A percentile compares a stretch with the other conserved stretches of the same genome.
Evolutionary conservation across 2,113 vertebrate species (phyloP).

Genomic region (Entomyzon cyanotis): DNA sequence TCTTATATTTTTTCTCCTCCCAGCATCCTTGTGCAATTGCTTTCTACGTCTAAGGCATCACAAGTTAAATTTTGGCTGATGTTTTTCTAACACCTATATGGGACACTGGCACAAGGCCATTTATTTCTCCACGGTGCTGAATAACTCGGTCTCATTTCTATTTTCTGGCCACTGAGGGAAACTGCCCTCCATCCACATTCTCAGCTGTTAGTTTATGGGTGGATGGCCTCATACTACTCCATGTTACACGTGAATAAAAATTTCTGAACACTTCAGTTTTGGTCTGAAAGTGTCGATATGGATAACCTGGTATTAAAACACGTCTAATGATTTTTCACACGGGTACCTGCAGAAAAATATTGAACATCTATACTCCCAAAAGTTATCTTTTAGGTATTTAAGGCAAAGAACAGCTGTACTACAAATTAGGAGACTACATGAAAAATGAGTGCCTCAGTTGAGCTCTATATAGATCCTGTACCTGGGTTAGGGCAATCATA

Average conservation of each 20-base stretch:
- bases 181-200: not conserved
- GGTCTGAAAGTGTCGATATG: not conserved
- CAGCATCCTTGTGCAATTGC: not conserved
- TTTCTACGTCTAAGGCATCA: not conserved
- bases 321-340: not conserved
- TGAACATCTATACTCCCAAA: not conserved
- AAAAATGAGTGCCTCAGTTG: fast-evolving
- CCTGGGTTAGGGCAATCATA: not conserved
- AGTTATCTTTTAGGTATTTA: not conserved
- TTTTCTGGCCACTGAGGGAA: not conserved
- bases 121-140: not conserved
- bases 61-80: not conserved
- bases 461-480: not conserved
- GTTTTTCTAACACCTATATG: not conserved
- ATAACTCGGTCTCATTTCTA: not conserved
- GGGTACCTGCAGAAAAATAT: not conserved
- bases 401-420: not conserved
- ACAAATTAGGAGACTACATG: not conserved
- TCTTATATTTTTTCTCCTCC: not conserved
- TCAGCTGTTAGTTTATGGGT: not conserved
- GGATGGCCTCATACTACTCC: not conserved
- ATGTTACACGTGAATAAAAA: not conserved
- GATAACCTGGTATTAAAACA: not conserved
- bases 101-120: not conserved
- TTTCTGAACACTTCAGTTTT: not conserved